phyloP scores from a whole-genome alignment of 2,797 vertebrate genomes.

The Lepidocolaptes lacrymiger region DNA sequence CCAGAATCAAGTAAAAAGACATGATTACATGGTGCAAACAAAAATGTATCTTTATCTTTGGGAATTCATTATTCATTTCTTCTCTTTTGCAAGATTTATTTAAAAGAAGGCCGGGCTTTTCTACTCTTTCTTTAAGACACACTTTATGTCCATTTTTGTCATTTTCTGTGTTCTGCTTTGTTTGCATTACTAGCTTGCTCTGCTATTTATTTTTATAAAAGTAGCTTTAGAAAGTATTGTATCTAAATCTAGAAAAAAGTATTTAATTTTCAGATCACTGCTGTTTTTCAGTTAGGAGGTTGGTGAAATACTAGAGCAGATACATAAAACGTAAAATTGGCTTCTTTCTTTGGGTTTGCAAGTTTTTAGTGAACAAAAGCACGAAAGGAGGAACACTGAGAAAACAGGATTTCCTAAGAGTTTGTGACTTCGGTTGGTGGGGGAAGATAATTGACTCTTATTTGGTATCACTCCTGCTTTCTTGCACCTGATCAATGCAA shows the following conservation, averaged over 20 bases:
- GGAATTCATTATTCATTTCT: neutral
- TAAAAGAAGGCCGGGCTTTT: neutral
- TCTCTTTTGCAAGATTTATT: neutral
- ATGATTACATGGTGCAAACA: neutral
- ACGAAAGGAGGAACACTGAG: neutral
- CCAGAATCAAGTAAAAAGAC: neutral
- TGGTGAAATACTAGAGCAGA: neutral
- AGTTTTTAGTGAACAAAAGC: neutral
- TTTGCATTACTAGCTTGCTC: neutral
- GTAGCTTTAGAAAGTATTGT: neutral
- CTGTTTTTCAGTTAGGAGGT: neutral
- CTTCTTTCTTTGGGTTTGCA: neutral
- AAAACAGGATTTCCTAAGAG: neutral
- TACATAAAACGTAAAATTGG: neutral
- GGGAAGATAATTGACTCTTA: neutral
- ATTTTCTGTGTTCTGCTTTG: neutral
- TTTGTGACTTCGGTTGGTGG: neutral
- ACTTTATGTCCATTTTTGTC: neutral
- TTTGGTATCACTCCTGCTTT: neutral
- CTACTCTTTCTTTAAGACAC: neutral
- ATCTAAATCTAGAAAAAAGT: neutral
- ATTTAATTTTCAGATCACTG: neutral
- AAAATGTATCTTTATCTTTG: neutral
- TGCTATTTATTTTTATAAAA: neutral
- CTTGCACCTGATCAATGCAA: neutral